Evolutionary conservation across 2,113 vertebrate genomes (phyloP).

Genomic region (Nyctibius bracteatus): DNA sequence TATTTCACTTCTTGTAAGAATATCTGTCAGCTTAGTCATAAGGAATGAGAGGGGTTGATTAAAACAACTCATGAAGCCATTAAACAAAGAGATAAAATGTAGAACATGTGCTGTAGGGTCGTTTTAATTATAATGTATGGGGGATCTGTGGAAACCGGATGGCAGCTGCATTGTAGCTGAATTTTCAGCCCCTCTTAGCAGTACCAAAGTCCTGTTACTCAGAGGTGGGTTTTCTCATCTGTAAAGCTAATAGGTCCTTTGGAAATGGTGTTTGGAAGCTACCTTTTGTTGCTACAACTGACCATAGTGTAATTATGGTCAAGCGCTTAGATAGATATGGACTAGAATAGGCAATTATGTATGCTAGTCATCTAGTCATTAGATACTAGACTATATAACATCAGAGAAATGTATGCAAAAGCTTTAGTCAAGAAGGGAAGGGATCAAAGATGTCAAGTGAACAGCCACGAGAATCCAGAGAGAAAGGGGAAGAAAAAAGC

Average conservation of each 20-base stretch:
- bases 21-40: slow-evolving; percentile 43
- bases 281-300: background rate
- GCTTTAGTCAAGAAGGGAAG: background rate
- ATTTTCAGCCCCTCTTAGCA: slow-evolving; percentile 8
- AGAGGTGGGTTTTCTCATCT: background rate
- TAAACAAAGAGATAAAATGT: slow-evolving; percentile 57
- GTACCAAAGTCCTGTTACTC: background rate
- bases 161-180: background rate
- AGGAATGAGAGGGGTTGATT: slow-evolving; percentile 43
- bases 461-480: background rate
- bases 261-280: slow-evolving; percentile 35
- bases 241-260: background rate
- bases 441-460: background rate
- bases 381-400: background rate
- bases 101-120: slow-evolving; percentile 33
- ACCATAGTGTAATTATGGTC: background rate
- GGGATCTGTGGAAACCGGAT: background rate
- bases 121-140: background rate
- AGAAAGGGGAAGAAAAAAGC: background rate
- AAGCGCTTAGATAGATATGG: background rate
- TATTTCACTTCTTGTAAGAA: slow-evolving; percentile 40
- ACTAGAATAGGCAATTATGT: slow-evolving; percentile 23
- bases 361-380: background rate
- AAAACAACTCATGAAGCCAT: slow-evolving; percentile 21
- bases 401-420: background rate